These are phyloP conservation scores for Ceratoteleas bidentatus DNA, from an alignment of 1,140 invertebrate genomes.

Conservation along the genomic window DNA sequence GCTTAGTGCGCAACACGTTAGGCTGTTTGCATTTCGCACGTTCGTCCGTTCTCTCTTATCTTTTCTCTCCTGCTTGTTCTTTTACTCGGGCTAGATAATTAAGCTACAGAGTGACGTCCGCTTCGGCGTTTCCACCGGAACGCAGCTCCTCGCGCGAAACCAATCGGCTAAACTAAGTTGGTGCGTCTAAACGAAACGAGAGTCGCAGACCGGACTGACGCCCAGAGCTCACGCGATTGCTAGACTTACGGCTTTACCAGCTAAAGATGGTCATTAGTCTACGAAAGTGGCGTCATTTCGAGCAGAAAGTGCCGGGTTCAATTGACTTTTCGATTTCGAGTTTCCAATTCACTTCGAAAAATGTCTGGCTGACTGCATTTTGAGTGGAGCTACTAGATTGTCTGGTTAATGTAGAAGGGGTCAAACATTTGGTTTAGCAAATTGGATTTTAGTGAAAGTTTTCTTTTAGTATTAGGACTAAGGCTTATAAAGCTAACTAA, in stretches of 20 bases:
- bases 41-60: not conserved
- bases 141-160: constrained; percentile 11
- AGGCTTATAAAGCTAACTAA: too few relatives aligned
- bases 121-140: constrained; percentile 37
- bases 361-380: too few relatives aligned
- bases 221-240: constrained; percentile 40
- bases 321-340: too few relatives aligned
- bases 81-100: constrained; percentile 44
- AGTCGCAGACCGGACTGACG: constrained; percentile 24
- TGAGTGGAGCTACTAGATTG: too few relatives aligned
- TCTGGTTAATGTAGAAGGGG: too few relatives aligned
- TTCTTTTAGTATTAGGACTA: too few relatives aligned
- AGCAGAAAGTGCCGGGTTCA: constrained; percentile 37
- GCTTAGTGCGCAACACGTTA: constrained; percentile 49
- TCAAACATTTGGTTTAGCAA: too few relatives aligned
- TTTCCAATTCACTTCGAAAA: too few relatives aligned
- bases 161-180: constrained; percentile 46
- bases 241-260: constrained; percentile 17
- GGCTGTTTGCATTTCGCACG: constrained; percentile 44
- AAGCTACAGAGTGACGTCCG: constrained; percentile 56
- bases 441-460: too few relatives aligned
- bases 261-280: constrained; percentile 23
- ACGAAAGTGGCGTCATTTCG: constrained; percentile 13
- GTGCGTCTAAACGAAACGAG: constrained; percentile 35
- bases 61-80: constrained; percentile 23